Base-by-base conservation (phyloP, 2,888 invertebrate species). In the Agrotis clavis region DNA sequence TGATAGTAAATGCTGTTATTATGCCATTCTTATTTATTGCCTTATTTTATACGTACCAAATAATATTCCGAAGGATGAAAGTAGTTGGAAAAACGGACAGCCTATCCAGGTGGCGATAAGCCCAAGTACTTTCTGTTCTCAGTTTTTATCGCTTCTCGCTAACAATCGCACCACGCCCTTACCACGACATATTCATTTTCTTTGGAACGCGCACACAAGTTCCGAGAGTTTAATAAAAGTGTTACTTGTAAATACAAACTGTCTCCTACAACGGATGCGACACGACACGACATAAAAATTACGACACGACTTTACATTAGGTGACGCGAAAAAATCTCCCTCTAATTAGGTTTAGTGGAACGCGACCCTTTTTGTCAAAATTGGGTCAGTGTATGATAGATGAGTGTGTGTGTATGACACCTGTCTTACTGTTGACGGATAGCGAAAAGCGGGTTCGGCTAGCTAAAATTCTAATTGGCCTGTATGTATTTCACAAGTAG, bases 171-270 rank as follows among this genome's bases (percentile, higher is more conserved):
- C 76, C 56, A 0, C n/a, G 41, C 9, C 80, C 50, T 77, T 69
- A 76, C 64, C 25, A n/a, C 59, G 50, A 77, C 80, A 74, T 88
- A 87, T 87, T 85, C 86, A 86, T 88, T 89, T 87, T 84, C 82
- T 83, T 85, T 86, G 83, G 83, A 86, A 81, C 70, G 69, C 71
- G 70, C 59, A 56, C 78, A 78, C 69, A 83, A 87, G 78, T 86
- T 87, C 75, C 85, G 71, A 79, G 83, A 86, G 80, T 86, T 89
- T 90, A 87, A 90, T 90, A 88, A 90, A 89, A 88, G 81, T 87
- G 85, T 84, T 81, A 71, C 67, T 64, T 72, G 77, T 84, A 86
- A 88, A 86, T 81, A 84, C 74, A 74, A 64, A 79, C 73, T 73
- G 76, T 77, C 77, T 74, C 73, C 70, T 78, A 77, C 77, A 77